phyloP scores from a whole-genome alignment of 2,888 invertebrate species.

The Hirtodrosophila histrioides region DNA sequence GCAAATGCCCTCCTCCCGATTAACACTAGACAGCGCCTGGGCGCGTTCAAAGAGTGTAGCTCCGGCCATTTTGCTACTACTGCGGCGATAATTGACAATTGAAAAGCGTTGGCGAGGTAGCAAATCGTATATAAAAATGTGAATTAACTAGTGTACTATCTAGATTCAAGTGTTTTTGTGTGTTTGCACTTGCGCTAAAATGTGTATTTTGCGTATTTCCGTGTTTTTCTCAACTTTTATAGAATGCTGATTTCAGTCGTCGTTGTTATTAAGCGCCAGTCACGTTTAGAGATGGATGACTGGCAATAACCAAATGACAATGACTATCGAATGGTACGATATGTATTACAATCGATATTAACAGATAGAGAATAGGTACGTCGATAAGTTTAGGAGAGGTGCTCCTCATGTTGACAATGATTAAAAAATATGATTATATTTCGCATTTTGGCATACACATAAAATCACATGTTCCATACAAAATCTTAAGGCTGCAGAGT shows the following conservation, averaged over 20 bases:
- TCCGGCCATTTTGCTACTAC: conserved; percentile 89
- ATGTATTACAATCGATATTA: not conserved
- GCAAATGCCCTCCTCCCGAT: conserved; percentile 90
- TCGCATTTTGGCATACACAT: too few species aligned
- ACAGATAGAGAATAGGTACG: too few species aligned
- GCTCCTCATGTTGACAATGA: too few species aligned
- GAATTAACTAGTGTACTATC: conserved; percentile 36
- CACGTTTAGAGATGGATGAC: conserved; percentile 78
- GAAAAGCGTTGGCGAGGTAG: conserved; percentile 29
- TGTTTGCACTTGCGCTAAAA: conserved; percentile 25
- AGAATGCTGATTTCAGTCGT: conserved; percentile 58
- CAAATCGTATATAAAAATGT: conserved; percentile 24
- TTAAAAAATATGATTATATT: too few species aligned
- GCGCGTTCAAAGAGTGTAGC: conserved; percentile 95
- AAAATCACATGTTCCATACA: too few species aligned
- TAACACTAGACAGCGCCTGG: conserved; percentile 90
- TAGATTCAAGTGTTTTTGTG: conserved; percentile 29
- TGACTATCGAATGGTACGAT: conserved; percentile 15
- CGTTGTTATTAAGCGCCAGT: conserved; percentile 82
- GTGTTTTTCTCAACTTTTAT: conserved; percentile 60
- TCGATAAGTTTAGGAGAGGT: too few species aligned
- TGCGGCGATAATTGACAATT: conserved; percentile 45
- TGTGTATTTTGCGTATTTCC: conserved; percentile 55
- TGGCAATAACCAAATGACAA: conserved; percentile 37
- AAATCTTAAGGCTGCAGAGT: too few species aligned